These are phyloP conservation scores for Alauda arvensis DNA, from an alignment of 2,797 vertebrate genomes.

Conservation along the genomic window DNA sequence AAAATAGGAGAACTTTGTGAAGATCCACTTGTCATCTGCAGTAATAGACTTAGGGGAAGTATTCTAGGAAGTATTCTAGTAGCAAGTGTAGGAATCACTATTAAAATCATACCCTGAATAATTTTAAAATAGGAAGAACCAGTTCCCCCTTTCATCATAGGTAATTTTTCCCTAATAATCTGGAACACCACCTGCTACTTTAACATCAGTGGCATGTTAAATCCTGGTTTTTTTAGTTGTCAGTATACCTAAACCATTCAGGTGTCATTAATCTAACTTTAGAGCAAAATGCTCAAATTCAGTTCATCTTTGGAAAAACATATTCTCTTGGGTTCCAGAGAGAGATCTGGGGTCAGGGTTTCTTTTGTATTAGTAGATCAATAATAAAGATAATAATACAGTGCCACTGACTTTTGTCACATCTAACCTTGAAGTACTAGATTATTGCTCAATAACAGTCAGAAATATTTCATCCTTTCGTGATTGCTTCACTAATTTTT, in stretches of 20 bases:
- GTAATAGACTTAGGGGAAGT: background rate
- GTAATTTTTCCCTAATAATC: slow-evolving; percentile 19
- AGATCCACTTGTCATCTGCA: background rate
- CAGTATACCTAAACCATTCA: background rate
- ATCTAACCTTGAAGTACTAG: slow-evolving; percentile 65
- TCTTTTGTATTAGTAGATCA: slow-evolving; percentile 59
- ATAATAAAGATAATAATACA: slow-evolving; percentile 68
- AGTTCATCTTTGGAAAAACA: slow-evolving; percentile 18
- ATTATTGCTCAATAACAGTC: slow-evolving; percentile 40
- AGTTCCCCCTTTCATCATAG: background rate
- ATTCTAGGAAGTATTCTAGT: no score
- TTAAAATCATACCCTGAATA: slow-evolving; percentile 15
- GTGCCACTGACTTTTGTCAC: slow-evolving; percentile 57
- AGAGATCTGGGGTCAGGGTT: slow-evolving; percentile 44
- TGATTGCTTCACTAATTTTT: slow-evolving; percentile 40
- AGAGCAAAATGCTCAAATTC: slow-evolving; percentile 5
- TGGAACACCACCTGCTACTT: background rate
- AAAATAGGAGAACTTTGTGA: slow-evolving; percentile 25
- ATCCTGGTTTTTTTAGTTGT: slow-evolving; percentile 8
- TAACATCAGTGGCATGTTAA: background rate
- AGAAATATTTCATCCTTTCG: slow-evolving; percentile 42
- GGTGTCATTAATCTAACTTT: slow-evolving; percentile 8
- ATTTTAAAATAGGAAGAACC: background rate
- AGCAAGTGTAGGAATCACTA: background rate
- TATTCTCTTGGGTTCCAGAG: slow-evolving; percentile 31